These are phyloP conservation scores for Conus ventricosus DNA, from an alignment of 1,140 invertebrate genomes.

Conservation along the genomic window DNA sequence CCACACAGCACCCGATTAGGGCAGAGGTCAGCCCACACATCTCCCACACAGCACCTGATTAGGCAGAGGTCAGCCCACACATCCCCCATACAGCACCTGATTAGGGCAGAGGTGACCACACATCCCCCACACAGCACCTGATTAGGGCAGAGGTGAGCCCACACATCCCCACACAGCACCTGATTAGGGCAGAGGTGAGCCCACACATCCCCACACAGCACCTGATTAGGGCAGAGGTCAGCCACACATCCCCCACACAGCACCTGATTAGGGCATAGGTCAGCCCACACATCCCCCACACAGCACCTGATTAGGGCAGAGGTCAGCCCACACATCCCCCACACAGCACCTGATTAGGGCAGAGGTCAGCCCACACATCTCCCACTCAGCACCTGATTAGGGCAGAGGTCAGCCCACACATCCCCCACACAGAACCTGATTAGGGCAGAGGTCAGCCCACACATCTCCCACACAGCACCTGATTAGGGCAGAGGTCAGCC, in stretches of 20 bases:
- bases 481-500: no score
- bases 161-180: background rate
- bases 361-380: no score
- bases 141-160: constrained; percentile 34
- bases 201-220: background rate
- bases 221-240: constrained; percentile 10
- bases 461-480: background rate
- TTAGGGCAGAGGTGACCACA: constrained; percentile 36
- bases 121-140: background rate
- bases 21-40: no score
- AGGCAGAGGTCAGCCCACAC: no score
- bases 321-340: no score
- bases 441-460: no score
- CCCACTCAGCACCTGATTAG: constrained; percentile 7
- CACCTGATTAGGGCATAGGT: constrained; percentile 10
- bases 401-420: no score
- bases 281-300: background rate
- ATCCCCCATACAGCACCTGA: background rate
- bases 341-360: constrained; percentile 18
- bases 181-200: constrained; percentile 37
- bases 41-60: constrained; percentile 2
- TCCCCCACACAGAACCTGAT: background rate
- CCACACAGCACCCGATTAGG: constrained; percentile 16
- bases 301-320: constrained; percentile 9
- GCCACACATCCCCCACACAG: background rate